A percentile compares a stretch with the other conserved stretches of the same genome.
These are phyloP conservation scores for Sylvietta virens DNA, from an alignment of 2,113 vertebrate genomes.

Conservation along the genomic window DNA sequence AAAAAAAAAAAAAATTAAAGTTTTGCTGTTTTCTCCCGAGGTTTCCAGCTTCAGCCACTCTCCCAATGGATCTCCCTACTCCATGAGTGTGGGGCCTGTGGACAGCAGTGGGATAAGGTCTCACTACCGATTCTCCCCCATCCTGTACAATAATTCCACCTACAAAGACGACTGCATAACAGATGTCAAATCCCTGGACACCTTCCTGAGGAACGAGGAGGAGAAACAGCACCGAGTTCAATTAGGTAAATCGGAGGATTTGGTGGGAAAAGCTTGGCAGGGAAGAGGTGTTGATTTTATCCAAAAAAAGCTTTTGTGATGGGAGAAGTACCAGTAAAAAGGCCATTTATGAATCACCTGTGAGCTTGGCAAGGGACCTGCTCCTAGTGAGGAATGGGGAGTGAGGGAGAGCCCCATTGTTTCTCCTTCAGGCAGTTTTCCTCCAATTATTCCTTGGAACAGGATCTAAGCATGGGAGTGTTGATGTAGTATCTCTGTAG, in stretches of 20 bases:
- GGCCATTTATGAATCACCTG: fast-evolving
- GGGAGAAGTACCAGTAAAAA: background rate
- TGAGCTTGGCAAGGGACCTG: background rate
- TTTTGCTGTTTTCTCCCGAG: conserved; percentile 45
- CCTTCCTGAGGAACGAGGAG: conserved; percentile 84
- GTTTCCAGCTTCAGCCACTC: conserved; percentile 79
- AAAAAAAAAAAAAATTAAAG: fast-evolving
- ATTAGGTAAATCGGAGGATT: conserved; percentile 66
- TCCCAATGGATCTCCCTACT: conserved; percentile 73
- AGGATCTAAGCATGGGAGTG: fast-evolving
- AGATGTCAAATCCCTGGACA: conserved; percentile 82
- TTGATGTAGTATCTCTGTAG: background rate
- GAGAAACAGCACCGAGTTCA: conserved; percentile 91
- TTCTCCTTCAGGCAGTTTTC: background rate
- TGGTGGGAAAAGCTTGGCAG: fast-evolving
- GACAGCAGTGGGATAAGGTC: conserved; percentile 80
- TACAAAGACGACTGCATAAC: conserved; percentile 90
- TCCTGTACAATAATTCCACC: conserved; percentile 83
- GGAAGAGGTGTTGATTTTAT: background rate
- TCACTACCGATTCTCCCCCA: conserved; percentile 87
- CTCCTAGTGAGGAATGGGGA: fast-evolving
- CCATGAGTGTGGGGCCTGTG: conserved; percentile 74
- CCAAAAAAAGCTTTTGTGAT: fast-evolving
- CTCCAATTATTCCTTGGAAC: background rate
- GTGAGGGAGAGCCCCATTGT: fast-evolving